Evolutionary conservation across 2,888 invertebrate species (phyloP), one percentile per base, ranked within the genome.

Genomic region (Laspeyria flexula): DNA sequence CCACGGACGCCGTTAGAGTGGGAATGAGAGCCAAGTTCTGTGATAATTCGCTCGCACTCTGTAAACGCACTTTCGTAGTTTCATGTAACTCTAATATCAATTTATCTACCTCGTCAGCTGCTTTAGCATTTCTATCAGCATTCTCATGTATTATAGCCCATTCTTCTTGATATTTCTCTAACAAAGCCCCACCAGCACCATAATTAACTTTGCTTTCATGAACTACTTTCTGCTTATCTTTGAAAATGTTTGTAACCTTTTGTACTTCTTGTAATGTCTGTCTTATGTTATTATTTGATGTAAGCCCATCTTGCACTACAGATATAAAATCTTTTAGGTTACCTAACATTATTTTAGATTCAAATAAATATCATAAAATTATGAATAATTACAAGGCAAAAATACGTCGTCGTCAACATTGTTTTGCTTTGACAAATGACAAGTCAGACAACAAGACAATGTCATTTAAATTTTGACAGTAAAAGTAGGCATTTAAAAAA

Each of bases 141-240:
- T 94, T 90, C 58, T 93, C 92, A 63, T 96, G 96, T 37, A 96
- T 77, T 65, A 95, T 94, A 12, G 93, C 94, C 96, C 96, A 96
- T 56, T 95, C 91, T 38, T 94, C 88, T 79, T 96, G 96, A 81
- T 95, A 96, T 80, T 95, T 94, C 57, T 94, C 93, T 39, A 96
- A 81, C 55, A 96, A 85, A 57, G 94, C 94, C 25, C 94, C 94
- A 3, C 96, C 96, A 63, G 95, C 95, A 72, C 94, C 93, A 42
- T 85, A 91, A 61, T 90, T 89, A 0, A 90, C 88, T 77, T 83
- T 86, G 49, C 79, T 84, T 71, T 88, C 88, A 38, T 63, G 77
- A 0, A 65, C 60, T 29, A 78, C 70, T 70, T 82, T 85, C 38
- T 85, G 86, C 64, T 84, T 89, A 34, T 92, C 92, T 72, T 83